Evolutionary conservation across 2,888 invertebrate species (phyloP).

Genomic region (Melanargia galathea): DNA sequence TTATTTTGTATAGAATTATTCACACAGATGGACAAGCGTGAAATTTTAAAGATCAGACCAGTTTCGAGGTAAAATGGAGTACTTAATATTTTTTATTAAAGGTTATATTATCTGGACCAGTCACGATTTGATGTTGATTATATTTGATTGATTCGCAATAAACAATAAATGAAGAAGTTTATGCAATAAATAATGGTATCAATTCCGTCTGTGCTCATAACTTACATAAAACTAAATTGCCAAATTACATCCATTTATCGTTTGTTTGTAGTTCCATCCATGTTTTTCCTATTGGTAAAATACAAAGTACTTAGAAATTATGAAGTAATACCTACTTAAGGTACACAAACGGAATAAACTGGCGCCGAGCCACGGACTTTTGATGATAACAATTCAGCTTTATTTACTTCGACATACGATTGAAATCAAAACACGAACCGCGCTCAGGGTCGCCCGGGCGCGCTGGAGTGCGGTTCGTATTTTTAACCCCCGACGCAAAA

Average conservation of each 20-base stretch:
- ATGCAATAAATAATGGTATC: slow-evolving; percentile 2
- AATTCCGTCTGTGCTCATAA: not conserved
- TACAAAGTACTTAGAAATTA: too few species aligned
- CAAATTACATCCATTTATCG: not conserved
- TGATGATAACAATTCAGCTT: too few species aligned
- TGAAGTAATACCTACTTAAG: too few species aligned
- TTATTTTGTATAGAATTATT: slow-evolving; percentile 7
- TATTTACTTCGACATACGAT: too few species aligned
- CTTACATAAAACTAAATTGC: not conserved
- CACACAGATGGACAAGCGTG: slow-evolving; percentile 11
- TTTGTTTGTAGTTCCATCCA: not conserved
- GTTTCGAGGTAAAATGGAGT: slow-evolving; percentile 8
- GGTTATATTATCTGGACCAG: not conserved
- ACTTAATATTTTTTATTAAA: not conserved
- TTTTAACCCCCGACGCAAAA: too few species aligned
- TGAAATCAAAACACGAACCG: too few species aligned
- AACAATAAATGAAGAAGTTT: slow-evolving; percentile 8
- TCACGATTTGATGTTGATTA: slow-evolving; percentile 5
- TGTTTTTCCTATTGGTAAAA: too few species aligned
- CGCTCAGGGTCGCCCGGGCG: too few species aligned
- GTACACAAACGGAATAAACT: too few species aligned
- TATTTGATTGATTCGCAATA: slow-evolving; percentile 4
- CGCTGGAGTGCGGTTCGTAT: too few species aligned
- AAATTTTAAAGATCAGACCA: slow-evolving; percentile 8
- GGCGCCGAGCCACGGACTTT: too few species aligned